A percentile compares a stretch with the other conserved stretches of the same genome.
phyloP scores from a whole-genome alignment of 2,113 vertebrate genomes.

The Apteryx mantelli region DNA sequence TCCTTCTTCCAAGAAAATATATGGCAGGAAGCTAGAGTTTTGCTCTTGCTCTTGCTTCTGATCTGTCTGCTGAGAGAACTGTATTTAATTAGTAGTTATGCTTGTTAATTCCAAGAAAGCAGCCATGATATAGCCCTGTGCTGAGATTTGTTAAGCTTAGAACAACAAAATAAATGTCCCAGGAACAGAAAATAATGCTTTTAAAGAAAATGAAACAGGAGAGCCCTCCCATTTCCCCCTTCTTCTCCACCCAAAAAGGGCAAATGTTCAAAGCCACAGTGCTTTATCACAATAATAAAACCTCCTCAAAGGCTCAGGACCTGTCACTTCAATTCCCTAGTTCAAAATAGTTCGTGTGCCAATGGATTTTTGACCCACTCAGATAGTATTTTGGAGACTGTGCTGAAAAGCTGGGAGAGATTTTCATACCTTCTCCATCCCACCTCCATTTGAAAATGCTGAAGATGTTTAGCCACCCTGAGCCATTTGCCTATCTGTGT shows the following conservation, averaged over 20 bases:
- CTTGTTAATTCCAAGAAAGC: not conserved
- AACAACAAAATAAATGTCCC: not conserved
- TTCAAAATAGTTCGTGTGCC: not conserved
- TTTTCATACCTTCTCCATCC: not conserved
- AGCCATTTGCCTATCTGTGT: not conserved
- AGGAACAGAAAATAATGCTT: not conserved
- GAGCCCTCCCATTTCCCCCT: not conserved
- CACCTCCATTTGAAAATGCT: not conserved
- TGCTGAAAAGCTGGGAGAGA: not conserved
- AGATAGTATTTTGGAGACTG: not conserved
- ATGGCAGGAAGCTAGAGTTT: not conserved
- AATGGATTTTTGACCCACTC: not conserved
- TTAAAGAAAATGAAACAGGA: not conserved
- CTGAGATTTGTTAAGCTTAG: not conserved
- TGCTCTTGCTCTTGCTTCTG: not conserved
- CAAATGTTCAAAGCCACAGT: not conserved
- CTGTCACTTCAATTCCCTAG: not conserved
- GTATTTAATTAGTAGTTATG: not conserved
- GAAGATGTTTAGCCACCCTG: not conserved
- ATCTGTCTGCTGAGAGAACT: not conserved
- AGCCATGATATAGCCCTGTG: not conserved
- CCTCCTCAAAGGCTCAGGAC: not conserved
- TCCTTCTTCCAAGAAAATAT: not conserved
- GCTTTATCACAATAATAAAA: not conserved
- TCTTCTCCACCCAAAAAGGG: not conserved